A percentile compares a stretch with the other conserved stretches of the same genome.
Evolutionary conservation across 1,140 invertebrate genomes (phyloP).

Genomic region (Rhopalosiphum padi): DNA sequence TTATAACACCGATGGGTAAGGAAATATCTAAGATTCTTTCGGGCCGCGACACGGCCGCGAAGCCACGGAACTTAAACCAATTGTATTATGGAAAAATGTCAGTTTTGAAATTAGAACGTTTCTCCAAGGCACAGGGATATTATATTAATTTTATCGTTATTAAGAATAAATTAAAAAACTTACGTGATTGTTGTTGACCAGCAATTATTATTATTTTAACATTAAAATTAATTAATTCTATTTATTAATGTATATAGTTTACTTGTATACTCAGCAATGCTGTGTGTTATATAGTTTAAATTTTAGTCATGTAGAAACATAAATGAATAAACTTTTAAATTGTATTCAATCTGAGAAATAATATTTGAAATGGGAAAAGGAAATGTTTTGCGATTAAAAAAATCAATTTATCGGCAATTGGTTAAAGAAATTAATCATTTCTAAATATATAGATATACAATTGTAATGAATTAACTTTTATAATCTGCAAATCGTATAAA

Average conservation of each 20-base stretch:
- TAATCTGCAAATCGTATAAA: background rate
- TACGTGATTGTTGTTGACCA: background rate
- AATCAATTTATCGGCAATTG: background rate
- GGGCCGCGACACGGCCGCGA: background rate
- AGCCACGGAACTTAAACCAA: background rate
- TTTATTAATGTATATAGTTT: background rate
- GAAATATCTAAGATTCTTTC: background rate
- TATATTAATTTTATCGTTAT: background rate
- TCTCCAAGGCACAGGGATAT: background rate
- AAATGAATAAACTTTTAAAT: background rate
- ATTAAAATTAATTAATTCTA: background rate
- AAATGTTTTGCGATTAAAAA: background rate
- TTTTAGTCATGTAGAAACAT: background rate
- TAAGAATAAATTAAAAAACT: background rate
- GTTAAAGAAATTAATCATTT: background rate
- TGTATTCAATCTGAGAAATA: background rate
- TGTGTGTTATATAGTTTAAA: background rate
- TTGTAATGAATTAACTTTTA: constrained; percentile 10
- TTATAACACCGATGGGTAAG: background rate
- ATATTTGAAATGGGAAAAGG: background rate
- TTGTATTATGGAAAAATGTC: background rate
- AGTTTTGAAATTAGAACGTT: background rate
- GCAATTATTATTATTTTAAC: background rate
- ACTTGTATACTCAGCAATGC: background rate
- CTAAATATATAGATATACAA: background rate